Evolutionary conservation across 2,113 vertebrate species (phyloP), one percentile per base, ranked within the genome.

Genomic region (Erpornis zantholeuca): DNA sequence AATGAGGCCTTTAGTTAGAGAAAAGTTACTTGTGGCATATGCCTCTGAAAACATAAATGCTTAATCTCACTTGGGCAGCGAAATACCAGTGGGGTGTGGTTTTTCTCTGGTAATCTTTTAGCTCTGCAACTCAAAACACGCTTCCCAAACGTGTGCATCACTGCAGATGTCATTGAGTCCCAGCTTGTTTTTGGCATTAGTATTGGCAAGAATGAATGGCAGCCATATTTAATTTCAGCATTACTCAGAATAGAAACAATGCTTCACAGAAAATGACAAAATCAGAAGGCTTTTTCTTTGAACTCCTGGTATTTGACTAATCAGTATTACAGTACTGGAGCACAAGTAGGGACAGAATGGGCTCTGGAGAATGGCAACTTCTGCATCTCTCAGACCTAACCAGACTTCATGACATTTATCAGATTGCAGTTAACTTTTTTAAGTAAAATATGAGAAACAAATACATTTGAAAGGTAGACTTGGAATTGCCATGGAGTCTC

Each of bases 201-300:
- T 88, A 9, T 60, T 84, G 73, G 84, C 85, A 92, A 20, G 56
- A 2, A 10, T 73, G 84, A 92, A 23, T 50, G 76, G 65, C 54
- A 86, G 40, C 92, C 69, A 23, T 88, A 70, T 89, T 93, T 96
- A 52, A 86, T 86, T 94, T 90, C 89, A 75, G 17, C 35, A 83
- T 84, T 60, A 36, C 59, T 92, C 38, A 12, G 80, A 95, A 93
- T 72, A 93, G 71, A 93, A 96, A 73, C 76, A 78, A 10, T 69
- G 45, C 64, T 84, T 83, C 47, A 44, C 22, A 66, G 56, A 89
- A 96, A 88, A 93, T 69, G 5, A 57, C 53, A 72, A 89, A 82
- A 90, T 73, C 44, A 21, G 76, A 38, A 47, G 21, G 19, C 33
- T 64, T 86, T 91, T 87, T 75, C 56, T 83, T 70, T 90, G 35